Evolutionary conservation across 2,113 vertebrate genomes (phyloP).

Genomic region (Pteruthius melanotis): DNA sequence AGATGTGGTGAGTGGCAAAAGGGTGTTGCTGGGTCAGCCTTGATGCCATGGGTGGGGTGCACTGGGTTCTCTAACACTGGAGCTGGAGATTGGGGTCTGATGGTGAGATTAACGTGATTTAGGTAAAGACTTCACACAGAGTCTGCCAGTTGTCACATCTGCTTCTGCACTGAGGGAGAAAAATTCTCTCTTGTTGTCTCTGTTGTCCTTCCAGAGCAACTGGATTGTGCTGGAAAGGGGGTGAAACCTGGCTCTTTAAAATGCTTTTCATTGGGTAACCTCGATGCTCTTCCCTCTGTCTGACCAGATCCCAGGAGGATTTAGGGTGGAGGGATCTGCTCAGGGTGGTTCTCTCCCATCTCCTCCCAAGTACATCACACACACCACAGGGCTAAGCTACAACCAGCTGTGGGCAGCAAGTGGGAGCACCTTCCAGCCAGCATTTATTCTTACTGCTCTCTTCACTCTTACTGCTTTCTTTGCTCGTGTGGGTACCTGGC

Average conservation of each 20-base stretch:
- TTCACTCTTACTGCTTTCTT: not conserved
- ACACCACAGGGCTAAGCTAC: rapidly evolving
- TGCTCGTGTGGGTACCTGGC: rapidly evolving
- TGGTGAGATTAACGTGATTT: rapidly evolving
- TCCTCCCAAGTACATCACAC: rapidly evolving
- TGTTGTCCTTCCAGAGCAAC: not conserved
- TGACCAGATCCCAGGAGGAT: not conserved
- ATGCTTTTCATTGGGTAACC: not conserved
- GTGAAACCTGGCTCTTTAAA: not conserved
- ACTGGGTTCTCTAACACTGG: not conserved
- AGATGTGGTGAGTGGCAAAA: not conserved
- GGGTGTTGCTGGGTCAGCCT: not conserved
- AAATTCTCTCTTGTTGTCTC: not conserved
- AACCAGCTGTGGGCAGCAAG: not conserved
- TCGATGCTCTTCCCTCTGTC: not conserved
- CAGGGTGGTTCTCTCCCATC: not conserved
- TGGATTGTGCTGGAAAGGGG: not conserved
- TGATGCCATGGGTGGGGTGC: rapidly evolving
- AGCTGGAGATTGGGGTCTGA: not conserved
- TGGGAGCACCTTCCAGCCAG: not conserved
- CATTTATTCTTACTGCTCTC: not conserved
- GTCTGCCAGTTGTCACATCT: not conserved
- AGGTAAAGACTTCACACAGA: not conserved
- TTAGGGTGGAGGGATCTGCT: not conserved
- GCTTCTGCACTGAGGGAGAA: not conserved